Percentiles rank a stretch among this genome's conserved stretches.
phyloP scores from a whole-genome alignment of 2,113 vertebrate species.

The Dipodomys stephensi region DNA sequence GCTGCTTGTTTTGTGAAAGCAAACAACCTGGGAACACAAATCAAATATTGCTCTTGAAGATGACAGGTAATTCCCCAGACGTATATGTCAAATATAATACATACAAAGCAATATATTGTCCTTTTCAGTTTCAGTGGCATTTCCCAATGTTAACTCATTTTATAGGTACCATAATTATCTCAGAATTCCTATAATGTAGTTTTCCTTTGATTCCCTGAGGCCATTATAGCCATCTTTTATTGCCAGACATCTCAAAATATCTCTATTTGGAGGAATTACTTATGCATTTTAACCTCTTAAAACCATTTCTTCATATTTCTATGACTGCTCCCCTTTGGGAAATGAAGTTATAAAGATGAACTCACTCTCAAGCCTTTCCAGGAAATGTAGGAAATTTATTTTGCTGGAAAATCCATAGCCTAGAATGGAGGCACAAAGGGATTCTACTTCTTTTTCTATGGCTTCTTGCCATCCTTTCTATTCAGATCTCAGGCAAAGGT shows the following conservation, averaged over 20 bases:
- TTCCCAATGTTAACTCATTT: conserved; percentile 34
- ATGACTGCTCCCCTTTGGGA: conserved; percentile 25
- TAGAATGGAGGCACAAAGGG: conserved; percentile 11
- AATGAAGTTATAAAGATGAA: conserved; percentile 52
- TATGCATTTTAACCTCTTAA: conserved; percentile 42
- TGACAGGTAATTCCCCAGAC: neutral
- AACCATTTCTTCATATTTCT: conserved; percentile 39
- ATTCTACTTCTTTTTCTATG: neutral
- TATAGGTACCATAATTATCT: conserved; percentile 4
- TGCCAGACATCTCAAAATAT: neutral
- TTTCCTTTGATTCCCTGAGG: conserved; percentile 54
- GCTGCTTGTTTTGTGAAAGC: conserved; percentile 6
- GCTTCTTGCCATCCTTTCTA: conserved; percentile 29
- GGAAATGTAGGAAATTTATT: conserved; percentile 50
- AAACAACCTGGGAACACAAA: neutral
- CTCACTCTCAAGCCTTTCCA: conserved; percentile 56
- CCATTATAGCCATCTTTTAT: conserved; percentile 3
- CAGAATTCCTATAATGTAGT: conserved; percentile 40
- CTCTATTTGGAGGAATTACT: conserved; percentile 16
- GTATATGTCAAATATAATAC: neutral
- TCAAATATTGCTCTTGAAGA: neutral
- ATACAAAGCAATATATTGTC: neutral
- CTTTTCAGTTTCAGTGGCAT: neutral
- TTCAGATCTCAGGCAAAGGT: conserved; percentile 51
- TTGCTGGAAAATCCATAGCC: conserved; percentile 59